Evolutionary conservation across 2,113 vertebrate genomes (phyloP).

Genomic region (Pterocles gutturalis): DNA sequence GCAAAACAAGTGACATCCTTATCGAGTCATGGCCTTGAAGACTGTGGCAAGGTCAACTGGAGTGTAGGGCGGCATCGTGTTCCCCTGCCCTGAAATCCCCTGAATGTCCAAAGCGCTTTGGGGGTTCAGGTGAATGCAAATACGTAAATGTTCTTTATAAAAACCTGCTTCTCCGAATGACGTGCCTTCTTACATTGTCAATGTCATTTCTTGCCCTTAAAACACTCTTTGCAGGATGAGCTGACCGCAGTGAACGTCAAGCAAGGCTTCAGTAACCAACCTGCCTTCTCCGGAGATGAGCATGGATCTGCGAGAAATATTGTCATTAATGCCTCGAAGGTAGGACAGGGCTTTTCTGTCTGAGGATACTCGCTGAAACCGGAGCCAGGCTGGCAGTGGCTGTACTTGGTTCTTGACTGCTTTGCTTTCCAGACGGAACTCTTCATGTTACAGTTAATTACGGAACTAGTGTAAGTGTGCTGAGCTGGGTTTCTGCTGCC

Average conservation of each 20-base stretch:
- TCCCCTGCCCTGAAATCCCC: not conserved
- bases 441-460: not conserved
- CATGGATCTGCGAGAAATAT: conserved; percentile 80
- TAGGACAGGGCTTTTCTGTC: not conserved
- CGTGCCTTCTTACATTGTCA: not conserved
- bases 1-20: not conserved
- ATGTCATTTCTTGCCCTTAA: not conserved
- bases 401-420: not conserved
- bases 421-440: not conserved
- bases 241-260: conserved; percentile 82
- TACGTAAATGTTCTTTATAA: not conserved
- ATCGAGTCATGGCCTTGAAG: not conserved
- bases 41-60: not conserved
- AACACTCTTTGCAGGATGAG: conserved; percentile 75
- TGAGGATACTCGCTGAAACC: too few relatives aligned
- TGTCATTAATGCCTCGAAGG: conserved; percentile 82
- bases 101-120: not conserved
- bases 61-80: not conserved
- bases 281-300: conserved; percentile 82
- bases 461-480: not conserved
- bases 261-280: conserved; percentile 83
- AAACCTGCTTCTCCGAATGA: not conserved
- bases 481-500: not conserved
- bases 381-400: not conserved
- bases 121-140: not conserved